These are phyloP conservation scores for Aurelia aurita complex sp. Pacific DNA, from an alignment of 30 jellyfish, hydroid and myxozoan genomes.

Conservation along the genomic window DNA sequence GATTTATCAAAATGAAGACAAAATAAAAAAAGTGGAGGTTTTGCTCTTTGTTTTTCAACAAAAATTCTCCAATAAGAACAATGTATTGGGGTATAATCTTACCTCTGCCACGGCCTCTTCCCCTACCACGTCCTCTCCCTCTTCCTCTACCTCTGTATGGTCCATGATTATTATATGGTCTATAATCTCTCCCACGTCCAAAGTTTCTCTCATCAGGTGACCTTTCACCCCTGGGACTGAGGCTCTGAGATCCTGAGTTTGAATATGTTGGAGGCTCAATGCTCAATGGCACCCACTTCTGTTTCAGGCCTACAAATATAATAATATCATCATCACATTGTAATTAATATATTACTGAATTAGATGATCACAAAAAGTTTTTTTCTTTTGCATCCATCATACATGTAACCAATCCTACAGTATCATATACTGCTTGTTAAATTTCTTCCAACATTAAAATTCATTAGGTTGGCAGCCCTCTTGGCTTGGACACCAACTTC, in stretches of 20 bases:
- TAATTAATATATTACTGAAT: too few relatives aligned
- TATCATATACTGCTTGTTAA: too few relatives aligned
- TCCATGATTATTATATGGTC: conserved; percentile 43
- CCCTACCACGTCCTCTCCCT: conserved; percentile 94
- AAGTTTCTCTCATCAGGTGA: conserved; percentile 61
- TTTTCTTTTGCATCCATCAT: too few relatives aligned
- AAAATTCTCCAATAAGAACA: too few relatives aligned
- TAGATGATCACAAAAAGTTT: too few relatives aligned
- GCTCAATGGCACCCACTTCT: conserved; percentile 92
- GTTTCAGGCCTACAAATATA: conserved; percentile 69
- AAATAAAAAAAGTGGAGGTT: too few relatives aligned
- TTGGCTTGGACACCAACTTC: too few relatives aligned
- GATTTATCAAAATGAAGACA: too few relatives aligned
- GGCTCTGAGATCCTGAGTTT: conserved; percentile 52
- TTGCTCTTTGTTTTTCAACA: too few relatives aligned
- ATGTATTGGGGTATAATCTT: background rate
- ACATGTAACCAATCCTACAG: too few relatives aligned
- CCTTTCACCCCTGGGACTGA: conserved; percentile 62
- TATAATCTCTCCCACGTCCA: conserved; percentile 73
- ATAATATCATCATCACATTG: background rate
- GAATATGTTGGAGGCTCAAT: conserved; percentile 83
- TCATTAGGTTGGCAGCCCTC: too few relatives aligned
- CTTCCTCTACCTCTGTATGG: conserved; percentile 94
- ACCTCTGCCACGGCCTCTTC: conserved; percentile 97
- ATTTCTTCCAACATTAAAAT: too few relatives aligned